phyloP scores from a whole-genome alignment of 2,113 vertebrate species.

The Phaetusa simplex region DNA sequence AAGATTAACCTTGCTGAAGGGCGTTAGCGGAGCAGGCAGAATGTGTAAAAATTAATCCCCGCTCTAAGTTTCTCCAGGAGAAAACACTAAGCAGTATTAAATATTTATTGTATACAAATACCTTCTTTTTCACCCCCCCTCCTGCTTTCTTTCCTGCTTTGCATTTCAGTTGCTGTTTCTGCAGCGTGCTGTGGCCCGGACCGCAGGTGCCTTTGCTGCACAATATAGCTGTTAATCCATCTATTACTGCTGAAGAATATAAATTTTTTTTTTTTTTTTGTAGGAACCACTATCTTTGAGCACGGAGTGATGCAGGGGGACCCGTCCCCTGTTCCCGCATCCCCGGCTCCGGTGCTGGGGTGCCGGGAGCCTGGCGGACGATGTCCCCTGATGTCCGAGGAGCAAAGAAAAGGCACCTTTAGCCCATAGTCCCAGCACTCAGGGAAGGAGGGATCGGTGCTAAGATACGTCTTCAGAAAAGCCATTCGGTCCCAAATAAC shows the following conservation, averaged over 20 bases:
- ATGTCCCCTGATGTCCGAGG: background rate
- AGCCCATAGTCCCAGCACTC: background rate
- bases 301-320: fast-evolving
- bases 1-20: slow-evolving; percentile 68
- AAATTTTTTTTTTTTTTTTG: background rate
- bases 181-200: background rate
- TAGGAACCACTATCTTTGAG: background rate
- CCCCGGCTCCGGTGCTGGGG: too few species aligned
- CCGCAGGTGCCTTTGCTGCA: background rate
- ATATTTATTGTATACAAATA: background rate
- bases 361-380: fast-evolving
- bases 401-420: background rate
- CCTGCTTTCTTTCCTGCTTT: background rate
- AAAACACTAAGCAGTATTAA: background rate
- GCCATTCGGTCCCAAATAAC: background rate
- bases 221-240: background rate
- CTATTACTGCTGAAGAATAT: background rate
- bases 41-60: background rate
- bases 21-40: background rate
- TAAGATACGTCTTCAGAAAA: background rate
- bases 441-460: background rate
- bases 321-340: background rate
- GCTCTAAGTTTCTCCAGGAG: background rate
- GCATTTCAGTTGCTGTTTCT: background rate
- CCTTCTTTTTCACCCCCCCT: background rate